Conservation (phyloP, 2,797 vertebrate genomes). For the Falco rusticolus region DNA sequence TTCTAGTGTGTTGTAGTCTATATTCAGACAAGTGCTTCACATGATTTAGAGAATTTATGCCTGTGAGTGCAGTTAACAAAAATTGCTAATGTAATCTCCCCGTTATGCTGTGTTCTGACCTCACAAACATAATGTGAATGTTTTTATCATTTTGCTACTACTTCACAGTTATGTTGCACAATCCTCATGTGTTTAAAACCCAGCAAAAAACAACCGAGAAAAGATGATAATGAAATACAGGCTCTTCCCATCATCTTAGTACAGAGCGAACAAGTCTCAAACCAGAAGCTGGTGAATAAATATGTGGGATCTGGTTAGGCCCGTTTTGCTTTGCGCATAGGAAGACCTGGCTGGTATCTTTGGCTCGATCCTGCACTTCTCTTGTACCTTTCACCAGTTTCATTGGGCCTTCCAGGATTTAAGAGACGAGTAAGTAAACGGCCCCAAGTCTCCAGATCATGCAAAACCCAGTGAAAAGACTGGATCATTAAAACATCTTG, state of each 20-base stretch:
- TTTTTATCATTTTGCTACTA: not conserved
- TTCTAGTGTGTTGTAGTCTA: not conserved
- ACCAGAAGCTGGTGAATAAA: not conserved
- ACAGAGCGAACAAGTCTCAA: not conserved
- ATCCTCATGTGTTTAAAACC: not conserved
- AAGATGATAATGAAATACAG: not conserved
- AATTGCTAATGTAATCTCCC: not conserved
- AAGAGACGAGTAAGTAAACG: not conserved
- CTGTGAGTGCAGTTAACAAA: not conserved
- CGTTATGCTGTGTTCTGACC: not conserved
- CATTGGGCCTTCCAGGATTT: not conserved
- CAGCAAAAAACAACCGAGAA: not conserved
- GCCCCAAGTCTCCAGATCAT: not conserved
- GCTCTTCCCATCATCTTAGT: not conserved
- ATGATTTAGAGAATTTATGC: not conserved
- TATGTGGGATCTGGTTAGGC: not conserved
- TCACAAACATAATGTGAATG: not conserved
- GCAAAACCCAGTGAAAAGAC: not conserved
- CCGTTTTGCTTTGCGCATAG: not conserved
- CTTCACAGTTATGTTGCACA: not conserved
- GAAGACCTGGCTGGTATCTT: not conserved
- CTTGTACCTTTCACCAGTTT: not conserved
- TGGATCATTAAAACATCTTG: not conserved
- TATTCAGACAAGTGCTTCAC: not conserved
- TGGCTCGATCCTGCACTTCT: not conserved